phyloP scores from a whole-genome alignment of 2,113 vertebrate species.

The Myodes glareolus region DNA sequence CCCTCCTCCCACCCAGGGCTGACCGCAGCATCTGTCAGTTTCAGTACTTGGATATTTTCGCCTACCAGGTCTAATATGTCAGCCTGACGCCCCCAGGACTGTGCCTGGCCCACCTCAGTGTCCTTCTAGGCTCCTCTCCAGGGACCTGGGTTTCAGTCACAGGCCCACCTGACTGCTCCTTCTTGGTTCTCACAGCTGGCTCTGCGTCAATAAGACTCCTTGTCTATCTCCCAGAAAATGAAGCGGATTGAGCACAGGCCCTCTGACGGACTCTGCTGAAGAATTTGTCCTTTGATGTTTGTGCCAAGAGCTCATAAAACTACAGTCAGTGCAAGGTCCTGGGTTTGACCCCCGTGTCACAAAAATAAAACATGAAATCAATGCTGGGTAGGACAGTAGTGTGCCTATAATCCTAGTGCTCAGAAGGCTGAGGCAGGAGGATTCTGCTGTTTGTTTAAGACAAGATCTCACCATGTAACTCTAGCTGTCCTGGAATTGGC shows the following conservation, averaged over 20 bases:
- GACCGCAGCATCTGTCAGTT: too few relatives aligned
- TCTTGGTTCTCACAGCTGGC: neutral
- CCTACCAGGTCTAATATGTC: neutral
- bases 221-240: neutral
- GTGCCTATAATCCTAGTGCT: too few relatives aligned
- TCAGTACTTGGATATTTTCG: neutral
- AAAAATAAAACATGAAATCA: neutral
- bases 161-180: neutral
- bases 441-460: neutral
- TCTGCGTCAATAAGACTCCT: neutral
- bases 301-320: neutral
- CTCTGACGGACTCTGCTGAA: neutral
- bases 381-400: too few relatives aligned
- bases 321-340: neutral
- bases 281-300: neutral
- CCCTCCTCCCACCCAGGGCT: neutral
- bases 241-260: neutral
- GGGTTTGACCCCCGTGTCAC: neutral
- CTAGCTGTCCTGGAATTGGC: neutral
- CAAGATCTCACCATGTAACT: neutral
- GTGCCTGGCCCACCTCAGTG: neutral
- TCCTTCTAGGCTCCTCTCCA: rapidly evolving
- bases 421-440: neutral
- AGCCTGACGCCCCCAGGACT: neutral
- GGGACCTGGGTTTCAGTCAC: neutral